Evolutionary conservation across 2,113 vertebrate species (phyloP).

Genomic region (Burhinus oedicnemus): DNA sequence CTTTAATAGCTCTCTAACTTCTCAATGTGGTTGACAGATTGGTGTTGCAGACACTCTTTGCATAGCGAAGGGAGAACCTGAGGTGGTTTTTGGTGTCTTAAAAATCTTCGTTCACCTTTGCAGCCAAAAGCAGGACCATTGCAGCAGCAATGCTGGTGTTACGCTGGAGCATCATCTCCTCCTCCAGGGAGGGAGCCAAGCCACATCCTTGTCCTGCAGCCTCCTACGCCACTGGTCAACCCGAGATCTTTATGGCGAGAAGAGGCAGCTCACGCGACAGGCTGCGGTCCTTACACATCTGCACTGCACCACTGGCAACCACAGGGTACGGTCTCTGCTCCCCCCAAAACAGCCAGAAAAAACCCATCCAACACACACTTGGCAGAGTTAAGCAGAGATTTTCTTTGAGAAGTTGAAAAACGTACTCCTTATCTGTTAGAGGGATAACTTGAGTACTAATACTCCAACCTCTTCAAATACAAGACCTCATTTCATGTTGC

Average conservation of each 20-base stretch:
- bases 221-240: not conserved
- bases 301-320: not conserved
- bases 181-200: not conserved
- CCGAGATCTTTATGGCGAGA: not conserved
- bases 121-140: not conserved
- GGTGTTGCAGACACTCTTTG: not conserved
- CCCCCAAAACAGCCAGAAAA: too few species aligned
- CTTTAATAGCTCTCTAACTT: not conserved
- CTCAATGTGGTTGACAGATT: not conserved
- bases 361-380: not conserved
- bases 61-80: not conserved
- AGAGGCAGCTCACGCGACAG: not conserved
- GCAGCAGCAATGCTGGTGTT: not conserved
- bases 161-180: not conserved
- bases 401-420: not conserved
- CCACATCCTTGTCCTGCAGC: not conserved
- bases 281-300: not conserved
- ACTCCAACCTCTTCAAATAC: not conserved
- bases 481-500: not conserved
- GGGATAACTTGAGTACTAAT: not conserved
- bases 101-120: not conserved
- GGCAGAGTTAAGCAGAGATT: not conserved
- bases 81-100: not conserved
- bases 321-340: rapidly evolving
- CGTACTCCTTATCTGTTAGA: not conserved